Conservation (phyloP, 2,888 invertebrate species). For the Minunthozetes semirufus region DNA sequence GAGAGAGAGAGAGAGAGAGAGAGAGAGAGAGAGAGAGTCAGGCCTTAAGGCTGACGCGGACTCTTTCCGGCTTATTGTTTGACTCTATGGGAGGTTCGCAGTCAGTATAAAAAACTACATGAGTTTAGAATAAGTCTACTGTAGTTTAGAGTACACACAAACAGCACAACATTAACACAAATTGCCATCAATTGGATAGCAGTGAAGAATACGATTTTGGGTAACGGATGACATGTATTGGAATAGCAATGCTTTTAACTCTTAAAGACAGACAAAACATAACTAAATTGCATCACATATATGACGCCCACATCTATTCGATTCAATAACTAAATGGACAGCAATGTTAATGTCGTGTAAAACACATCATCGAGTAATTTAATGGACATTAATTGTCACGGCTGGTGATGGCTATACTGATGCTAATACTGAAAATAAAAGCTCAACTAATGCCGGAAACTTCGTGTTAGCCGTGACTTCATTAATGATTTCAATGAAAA, state of each 20-base stretch:
- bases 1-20: neutral
- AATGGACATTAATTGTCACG: slow-evolving; percentile 23
- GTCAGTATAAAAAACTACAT: slow-evolving; percentile 12
- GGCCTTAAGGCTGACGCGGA: slow-evolving; percentile 17
- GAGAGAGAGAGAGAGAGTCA: neutral
- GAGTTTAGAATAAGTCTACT: neutral
- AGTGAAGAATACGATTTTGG: neutral
- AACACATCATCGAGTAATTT: neutral
- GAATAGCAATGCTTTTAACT: slow-evolving; percentile 9
- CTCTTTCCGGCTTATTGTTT: slow-evolving; percentile 30
- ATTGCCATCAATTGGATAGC: slow-evolving; percentile 17
- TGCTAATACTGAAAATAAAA: slow-evolving; percentile 19
- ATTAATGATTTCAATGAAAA: neutral
- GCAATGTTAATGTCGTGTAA: neutral
- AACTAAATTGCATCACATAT: slow-evolving; percentile 22
- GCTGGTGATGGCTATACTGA: too few relatives aligned
- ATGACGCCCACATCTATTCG: slow-evolving; percentile 16
- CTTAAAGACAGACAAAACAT: slow-evolving; percentile 16
- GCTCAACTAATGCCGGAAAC: slow-evolving; percentile 23
- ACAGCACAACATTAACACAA: slow-evolving; percentile 7
- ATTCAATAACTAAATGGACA: slow-evolving; percentile 23
- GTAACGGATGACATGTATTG: neutral
- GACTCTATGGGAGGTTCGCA: slow-evolving; percentile 14
- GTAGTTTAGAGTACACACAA: neutral
- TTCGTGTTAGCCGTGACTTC: neutral